These are phyloP conservation scores for Lophius piscatorius DNA, from an alignment of 2,113 vertebrate species.

Conservation along the genomic window DNA sequence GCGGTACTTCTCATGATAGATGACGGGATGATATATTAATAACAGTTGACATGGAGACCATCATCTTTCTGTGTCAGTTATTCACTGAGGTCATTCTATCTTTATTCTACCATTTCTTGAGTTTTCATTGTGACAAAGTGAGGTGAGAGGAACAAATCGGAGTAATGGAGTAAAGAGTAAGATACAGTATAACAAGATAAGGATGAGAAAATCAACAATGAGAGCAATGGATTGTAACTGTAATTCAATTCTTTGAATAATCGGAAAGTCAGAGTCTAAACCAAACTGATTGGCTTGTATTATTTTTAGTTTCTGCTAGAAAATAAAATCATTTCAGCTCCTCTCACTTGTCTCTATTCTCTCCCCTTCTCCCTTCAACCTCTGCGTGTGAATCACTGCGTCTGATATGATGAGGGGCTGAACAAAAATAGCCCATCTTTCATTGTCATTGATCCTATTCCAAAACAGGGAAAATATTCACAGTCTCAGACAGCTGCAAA, in stretches of 20 bases:
- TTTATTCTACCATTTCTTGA: too few species aligned
- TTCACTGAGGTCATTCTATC: too few species aligned
- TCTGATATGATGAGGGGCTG: slow-evolving; percentile 35
- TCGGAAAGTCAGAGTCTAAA: too few species aligned
- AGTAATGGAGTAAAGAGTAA: too few species aligned
- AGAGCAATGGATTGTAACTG: too few species aligned
- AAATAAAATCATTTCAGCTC: slow-evolving; percentile 15
- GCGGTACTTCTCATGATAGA: not conserved
- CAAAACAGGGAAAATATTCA: not conserved
- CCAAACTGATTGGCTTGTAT: too few species aligned
- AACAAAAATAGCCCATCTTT: slow-evolving; percentile 47
- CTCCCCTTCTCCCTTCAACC: not conserved
- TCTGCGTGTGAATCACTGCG: slow-evolving; percentile 48
- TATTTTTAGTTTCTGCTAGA: not conserved
- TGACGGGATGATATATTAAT: too few species aligned
- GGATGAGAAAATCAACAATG: too few species aligned
- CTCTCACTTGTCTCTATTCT: not conserved
- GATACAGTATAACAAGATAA: too few species aligned
- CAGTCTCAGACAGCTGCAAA: not conserved
- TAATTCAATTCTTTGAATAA: too few species aligned
- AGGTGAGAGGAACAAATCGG: too few species aligned
- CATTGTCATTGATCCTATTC: not conserved
- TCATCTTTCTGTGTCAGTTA: not conserved
- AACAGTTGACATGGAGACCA: not conserved
- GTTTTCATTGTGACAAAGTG: not conserved